A percentile compares a stretch with the other conserved stretches of the same genome.
Evolutionary conservation across 2,888 invertebrate genomes (phyloP).

Genomic region (Adela reaumurella): DNA sequence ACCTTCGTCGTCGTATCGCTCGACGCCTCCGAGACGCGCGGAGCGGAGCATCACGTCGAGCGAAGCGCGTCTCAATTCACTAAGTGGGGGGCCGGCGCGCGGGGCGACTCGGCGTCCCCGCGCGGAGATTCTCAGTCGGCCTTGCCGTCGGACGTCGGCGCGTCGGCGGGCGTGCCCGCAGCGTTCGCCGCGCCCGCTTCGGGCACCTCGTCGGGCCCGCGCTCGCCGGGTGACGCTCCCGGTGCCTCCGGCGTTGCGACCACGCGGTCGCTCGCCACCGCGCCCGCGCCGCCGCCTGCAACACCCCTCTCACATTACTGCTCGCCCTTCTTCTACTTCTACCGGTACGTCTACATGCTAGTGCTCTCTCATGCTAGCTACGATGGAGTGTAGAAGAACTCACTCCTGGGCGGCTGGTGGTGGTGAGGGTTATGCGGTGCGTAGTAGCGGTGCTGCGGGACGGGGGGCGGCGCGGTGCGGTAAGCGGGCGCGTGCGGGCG

Average conservation of each 20-base stretch:
- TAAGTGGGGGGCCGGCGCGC: constrained; percentile 3
- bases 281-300: constrained; percentile 15
- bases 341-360: neutral
- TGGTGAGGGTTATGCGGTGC: constrained; percentile 35
- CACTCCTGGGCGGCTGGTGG: constrained; percentile 38
- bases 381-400: neutral
- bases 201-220: constrained; percentile 13
- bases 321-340: too few species aligned
- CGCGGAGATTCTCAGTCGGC: constrained; percentile 22
- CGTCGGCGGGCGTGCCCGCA: constrained; percentile 24
- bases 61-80: neutral
- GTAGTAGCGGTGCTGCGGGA: constrained; percentile 16
- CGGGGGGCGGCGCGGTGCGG: constrained; percentile 16
- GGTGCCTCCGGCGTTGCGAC: neutral
- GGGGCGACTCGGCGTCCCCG: neutral
- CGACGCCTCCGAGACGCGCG: neutral
- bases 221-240: constrained; percentile 5
- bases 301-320: neutral
- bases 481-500: constrained; percentile 44
- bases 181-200: constrained; percentile 21
- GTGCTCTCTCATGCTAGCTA: neutral
- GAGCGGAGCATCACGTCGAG: neutral
- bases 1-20: constrained; percentile 8
- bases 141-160: constrained; percentile 26
- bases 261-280: constrained; percentile 20